Percentiles rank a stretch among this genome's conserved stretches.
Evolutionary conservation across 2,888 invertebrate genomes (phyloP).

Genomic region (Oscheius myriophilus): DNA sequence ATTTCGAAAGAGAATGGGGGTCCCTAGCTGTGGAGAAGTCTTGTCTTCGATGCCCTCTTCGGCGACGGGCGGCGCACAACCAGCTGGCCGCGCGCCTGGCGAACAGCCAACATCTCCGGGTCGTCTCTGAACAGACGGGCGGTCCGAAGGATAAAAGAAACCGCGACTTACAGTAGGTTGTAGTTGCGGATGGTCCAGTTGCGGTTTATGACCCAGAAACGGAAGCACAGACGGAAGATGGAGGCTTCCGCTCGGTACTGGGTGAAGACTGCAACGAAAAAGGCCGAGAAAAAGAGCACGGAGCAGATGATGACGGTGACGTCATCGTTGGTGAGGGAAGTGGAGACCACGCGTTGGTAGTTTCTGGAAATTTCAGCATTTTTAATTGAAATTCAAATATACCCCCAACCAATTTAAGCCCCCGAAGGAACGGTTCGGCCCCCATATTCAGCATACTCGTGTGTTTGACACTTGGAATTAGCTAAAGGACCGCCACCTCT

Average conservation of each 20-base stretch:
- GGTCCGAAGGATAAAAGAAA: not conserved
- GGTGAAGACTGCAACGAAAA: conserved; percentile 75
- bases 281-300: conserved; percentile 75
- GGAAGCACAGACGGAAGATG: conserved; percentile 54
- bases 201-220: conserved; percentile 64
- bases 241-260: conserved; percentile 68
- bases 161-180: conserved; percentile 42
- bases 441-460: not conserved
- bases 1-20: too few relatives aligned
- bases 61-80: conserved; percentile 8
- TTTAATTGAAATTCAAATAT: not conserved
- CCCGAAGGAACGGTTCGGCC: not conserved
- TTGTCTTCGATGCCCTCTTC: conserved; percentile 1
- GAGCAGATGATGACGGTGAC: conserved; percentile 75
- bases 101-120: conserved; percentile 40
- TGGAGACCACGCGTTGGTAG: conserved; percentile 32
- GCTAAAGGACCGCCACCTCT: too few relatives aligned
- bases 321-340: conserved; percentile 69
- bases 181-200: conserved; percentile 69
- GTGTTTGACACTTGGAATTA: too few relatives aligned
- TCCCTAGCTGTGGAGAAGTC: not conserved
- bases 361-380: conserved; percentile 27
- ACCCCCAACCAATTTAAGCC: not conserved
- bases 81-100: conserved; percentile 24
- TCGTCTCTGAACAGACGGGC: conserved; percentile 37